A percentile compares a stretch with the other conserved stretches of the same genome.
Evolutionary conservation across 2,797 vertebrate genomes (phyloP).

Genomic region (Hippocampus kuda): DNA sequence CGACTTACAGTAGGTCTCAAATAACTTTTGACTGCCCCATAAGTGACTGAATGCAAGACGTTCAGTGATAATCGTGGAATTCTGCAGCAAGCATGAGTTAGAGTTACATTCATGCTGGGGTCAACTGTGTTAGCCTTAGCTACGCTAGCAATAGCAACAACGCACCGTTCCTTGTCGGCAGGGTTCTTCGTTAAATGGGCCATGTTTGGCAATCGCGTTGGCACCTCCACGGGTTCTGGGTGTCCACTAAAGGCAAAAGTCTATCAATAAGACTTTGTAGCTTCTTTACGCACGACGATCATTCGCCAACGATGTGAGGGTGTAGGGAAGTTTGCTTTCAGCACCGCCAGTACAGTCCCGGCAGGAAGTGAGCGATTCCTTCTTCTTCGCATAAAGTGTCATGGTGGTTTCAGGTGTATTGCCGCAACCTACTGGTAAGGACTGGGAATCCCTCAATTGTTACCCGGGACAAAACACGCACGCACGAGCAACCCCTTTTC

Average conservation of each 20-base stretch:
- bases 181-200: slow-evolving; percentile 63
- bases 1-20: no score
- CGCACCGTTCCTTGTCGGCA: slow-evolving; percentile 64
- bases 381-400: no score
- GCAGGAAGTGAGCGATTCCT: not conserved
- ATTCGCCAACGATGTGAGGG: not conserved
- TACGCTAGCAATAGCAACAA: not conserved
- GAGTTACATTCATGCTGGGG: not conserved
- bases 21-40: not conserved
- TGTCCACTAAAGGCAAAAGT: no score
- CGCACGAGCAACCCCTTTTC: no score
- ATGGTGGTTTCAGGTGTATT: no score
- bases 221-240: not conserved
- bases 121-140: slow-evolving; percentile 19
- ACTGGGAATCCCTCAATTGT: no score
- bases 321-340: not conserved
- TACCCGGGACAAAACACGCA: no score
- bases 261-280: not conserved
- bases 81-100: not conserved
- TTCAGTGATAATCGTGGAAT: not conserved
- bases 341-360: not conserved
- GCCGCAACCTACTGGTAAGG: no score
- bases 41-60: not conserved
- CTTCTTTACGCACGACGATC: not conserved
- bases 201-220: slow-evolving; percentile 34